A percentile compares a stretch with the other conserved stretches of the same genome.
phyloP scores from a whole-genome alignment of 2,113 vertebrate genomes.

The Tautogolabrus adspersus region DNA sequence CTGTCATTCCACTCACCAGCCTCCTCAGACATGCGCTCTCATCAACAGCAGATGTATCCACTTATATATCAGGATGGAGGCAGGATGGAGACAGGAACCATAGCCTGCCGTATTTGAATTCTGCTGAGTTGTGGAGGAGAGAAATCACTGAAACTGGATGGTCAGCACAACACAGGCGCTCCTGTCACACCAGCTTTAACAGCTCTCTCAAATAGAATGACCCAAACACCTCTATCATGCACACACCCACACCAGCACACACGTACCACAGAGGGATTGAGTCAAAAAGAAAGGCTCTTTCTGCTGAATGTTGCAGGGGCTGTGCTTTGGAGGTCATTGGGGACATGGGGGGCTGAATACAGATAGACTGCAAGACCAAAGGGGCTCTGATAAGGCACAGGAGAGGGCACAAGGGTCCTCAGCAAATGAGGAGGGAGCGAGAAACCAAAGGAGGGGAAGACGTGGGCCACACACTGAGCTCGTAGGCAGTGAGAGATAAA shows the following conservation, averaged over 20 bases:
- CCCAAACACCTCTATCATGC: constrained; percentile 54
- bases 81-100: constrained; percentile 64
- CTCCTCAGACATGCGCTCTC: constrained; percentile 15
- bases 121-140: constrained; percentile 73
- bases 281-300: constrained; percentile 54
- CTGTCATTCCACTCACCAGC: constrained; percentile 16
- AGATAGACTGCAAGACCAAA: constrained; percentile 63
- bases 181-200: constrained; percentile 70
- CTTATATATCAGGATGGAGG: constrained; percentile 63
- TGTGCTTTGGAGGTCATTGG: constrained; percentile 54
- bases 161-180: constrained; percentile 71
- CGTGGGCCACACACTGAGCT: constrained; percentile 48
- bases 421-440: constrained; percentile 33
- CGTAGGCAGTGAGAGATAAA: constrained; percentile 55
- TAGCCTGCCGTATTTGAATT: constrained; percentile 58
- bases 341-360: constrained; percentile 56
- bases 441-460: constrained; percentile 29
- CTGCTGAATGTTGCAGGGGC: constrained; percentile 56
- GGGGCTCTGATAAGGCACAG: constrained; percentile 66
- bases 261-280: constrained; percentile 39
- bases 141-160: constrained; percentile 69
- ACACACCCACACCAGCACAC: constrained; percentile 19
- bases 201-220: constrained; percentile 71
- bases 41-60: constrained; percentile 65
- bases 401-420: constrained; percentile 52